A percentile compares a stretch with the other conserved stretches of the same genome.
These are phyloP conservation scores for Leptoclinus maculatus DNA, from an alignment of 2,797 vertebrate genomes.

Conservation along the genomic window DNA sequence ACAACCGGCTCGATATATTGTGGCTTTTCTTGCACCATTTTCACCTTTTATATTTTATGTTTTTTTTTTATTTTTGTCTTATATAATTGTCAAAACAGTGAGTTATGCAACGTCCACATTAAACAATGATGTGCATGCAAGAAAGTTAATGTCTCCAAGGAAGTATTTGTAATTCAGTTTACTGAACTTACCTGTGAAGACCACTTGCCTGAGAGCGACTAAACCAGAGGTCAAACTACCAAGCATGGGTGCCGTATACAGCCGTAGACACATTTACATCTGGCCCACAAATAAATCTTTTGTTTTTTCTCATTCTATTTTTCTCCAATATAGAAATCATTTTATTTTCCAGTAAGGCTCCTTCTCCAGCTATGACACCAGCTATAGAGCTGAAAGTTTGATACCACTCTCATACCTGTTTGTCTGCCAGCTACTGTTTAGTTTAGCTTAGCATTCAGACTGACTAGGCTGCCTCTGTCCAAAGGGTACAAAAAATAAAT, in stretches of 20 bases:
- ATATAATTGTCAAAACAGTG: conserved; percentile 3
- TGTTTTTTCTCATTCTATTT: too few relatives aligned
- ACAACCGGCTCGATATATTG: neutral
- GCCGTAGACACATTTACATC: too few relatives aligned
- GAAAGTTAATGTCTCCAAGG: neutral
- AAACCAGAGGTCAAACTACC: neutral
- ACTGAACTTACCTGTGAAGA: conserved; percentile 4
- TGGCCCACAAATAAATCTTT: too few relatives aligned
- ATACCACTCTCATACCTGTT: neutral
- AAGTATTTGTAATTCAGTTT: neutral
- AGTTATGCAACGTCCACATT: conserved; percentile 9
- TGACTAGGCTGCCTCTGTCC: neutral
- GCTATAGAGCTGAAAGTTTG: too few relatives aligned
- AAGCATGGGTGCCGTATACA: neutral
- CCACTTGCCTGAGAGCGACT: neutral
- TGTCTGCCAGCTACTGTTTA: neutral
- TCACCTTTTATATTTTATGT: conserved; percentile 9
- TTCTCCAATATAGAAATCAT: too few relatives aligned
- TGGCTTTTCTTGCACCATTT: conserved; percentile 34
- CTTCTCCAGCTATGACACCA: too few relatives aligned
- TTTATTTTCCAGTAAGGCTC: too few relatives aligned
- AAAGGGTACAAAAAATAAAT: neutral
- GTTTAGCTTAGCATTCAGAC: neutral
- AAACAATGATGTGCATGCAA: conserved; percentile 19
- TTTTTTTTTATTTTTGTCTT: neutral